Base-by-base conservation (phyloP, 2,797 vertebrate species). In the Melanotaenia maccullochi region DNA sequence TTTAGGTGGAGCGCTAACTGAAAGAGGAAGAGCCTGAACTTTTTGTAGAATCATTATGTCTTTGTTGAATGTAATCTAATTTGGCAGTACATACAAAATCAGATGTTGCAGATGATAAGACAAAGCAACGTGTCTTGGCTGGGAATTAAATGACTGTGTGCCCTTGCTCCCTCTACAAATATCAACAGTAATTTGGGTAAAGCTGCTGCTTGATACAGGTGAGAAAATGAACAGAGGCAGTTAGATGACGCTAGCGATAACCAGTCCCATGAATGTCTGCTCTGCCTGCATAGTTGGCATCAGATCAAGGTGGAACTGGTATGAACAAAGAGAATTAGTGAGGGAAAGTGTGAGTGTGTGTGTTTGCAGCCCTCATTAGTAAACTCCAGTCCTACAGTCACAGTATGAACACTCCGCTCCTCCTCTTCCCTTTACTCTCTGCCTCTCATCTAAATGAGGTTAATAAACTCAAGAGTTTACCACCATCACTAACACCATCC, bases 381-480 rank as follows among this genome's bases (percentile, higher is more conserved):
- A 87, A 85, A 93, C 90, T 91, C 88, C 87, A 95, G 90, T 94
- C 92, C 91, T 88, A 77, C 87, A 44, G 80, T 93, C 76, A 90
- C 87, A 87, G 86, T 95, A 95, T 96, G 95, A 94, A 95, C 94
- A 93, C 94, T 84, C 91, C 90, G 24, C 91, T 94, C 94, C 93
- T 88, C 92, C 92, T 77, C 88, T 91, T 93, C 93, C 85, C 91
- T 88, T 90, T 92, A 89, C 91, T 85, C 91, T 90, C 84, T 92
- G 92, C 93, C 88, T 88, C 85, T 84, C 94, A 92, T 90, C 93
- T 95, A 94, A 92, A 93, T 93, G 93, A 96, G 90, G 95, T 96
- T 96, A 96, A 96, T 97, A 96, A 97, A 79, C 94, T 95, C 92
- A 90, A 96, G 92, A 94, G 94, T 97, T 97, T 97, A 96, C 95